A percentile compares a stretch with the other conserved stretches of the same genome.
Evolutionary conservation across 2,797 vertebrate genomes (phyloP).

Genomic region (Urosaurus nigricauda): DNA sequence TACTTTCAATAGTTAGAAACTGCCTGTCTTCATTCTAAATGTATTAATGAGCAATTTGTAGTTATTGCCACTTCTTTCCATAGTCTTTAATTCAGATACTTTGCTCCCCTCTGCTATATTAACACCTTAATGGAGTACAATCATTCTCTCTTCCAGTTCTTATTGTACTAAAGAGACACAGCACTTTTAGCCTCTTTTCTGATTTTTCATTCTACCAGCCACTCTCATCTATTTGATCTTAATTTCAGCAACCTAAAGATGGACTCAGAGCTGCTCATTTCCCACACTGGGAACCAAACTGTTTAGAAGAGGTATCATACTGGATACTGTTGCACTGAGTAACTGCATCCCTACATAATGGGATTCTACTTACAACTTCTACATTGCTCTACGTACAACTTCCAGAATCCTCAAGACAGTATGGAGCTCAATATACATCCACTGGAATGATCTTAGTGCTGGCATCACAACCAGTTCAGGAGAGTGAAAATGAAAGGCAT

Average conservation of each 20-base stretch:
- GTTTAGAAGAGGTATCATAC: conserved; percentile 46
- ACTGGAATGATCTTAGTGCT: not conserved
- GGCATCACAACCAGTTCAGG: not conserved
- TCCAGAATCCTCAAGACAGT: no score
- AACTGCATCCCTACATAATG: not conserved
- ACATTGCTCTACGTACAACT: no score
- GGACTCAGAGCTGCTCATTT: not conserved
- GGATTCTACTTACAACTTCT: no score
- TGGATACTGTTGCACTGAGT: not conserved
- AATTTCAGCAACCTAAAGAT: not conserved
- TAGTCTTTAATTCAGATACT: conserved; percentile 36
- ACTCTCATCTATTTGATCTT: conserved; percentile 5
- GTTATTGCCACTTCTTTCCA: not conserved
- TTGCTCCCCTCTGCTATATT: not conserved
- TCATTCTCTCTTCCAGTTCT: not conserved
- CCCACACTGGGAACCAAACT: conserved; percentile 58
- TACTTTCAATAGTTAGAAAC: not conserved
- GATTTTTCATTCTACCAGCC: conserved; percentile 15
- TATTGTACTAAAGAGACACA: conserved; percentile 14
- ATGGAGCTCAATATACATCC: not conserved
- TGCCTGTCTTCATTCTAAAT: not conserved
- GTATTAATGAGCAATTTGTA: conserved; percentile 11
- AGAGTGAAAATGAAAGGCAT: not conserved
- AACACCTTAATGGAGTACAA: conserved; percentile 19
- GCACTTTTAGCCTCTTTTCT: conserved; percentile 1